phyloP scores from a whole-genome alignment of 2,888 invertebrate species.

The Merodon equestris region DNA sequence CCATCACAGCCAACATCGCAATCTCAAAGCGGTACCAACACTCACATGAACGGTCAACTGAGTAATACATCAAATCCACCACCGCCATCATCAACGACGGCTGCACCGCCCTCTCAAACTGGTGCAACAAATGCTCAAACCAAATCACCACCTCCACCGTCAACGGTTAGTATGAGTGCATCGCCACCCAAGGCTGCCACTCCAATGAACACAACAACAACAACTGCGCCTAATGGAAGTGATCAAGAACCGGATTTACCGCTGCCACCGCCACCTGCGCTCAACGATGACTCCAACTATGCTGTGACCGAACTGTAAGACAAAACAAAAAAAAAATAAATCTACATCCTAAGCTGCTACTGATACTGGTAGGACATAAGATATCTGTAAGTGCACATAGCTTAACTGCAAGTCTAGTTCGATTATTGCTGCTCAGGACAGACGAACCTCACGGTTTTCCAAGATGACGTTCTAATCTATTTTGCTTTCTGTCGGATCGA shows the following conservation, averaged over 20 bases:
- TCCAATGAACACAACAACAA: slow-evolving; percentile 62
- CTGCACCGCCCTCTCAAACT: slow-evolving; percentile 66
- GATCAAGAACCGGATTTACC: slow-evolving; percentile 76
- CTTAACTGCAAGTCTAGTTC: slow-evolving; percentile 15
- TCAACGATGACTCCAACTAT: slow-evolving; percentile 79
- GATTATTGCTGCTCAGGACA: slow-evolving; percentile 63
- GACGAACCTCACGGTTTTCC: not conserved
- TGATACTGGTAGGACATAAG: slow-evolving; percentile 37
- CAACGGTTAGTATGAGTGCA: slow-evolving; percentile 62
- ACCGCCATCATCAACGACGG: slow-evolving; percentile 72
- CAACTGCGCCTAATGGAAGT: slow-evolving; percentile 71
- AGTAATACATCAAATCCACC: slow-evolving; percentile 72
- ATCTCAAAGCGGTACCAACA: slow-evolving; percentile 63
- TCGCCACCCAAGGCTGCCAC: slow-evolving; percentile 54
- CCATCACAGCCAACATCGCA: slow-evolving; percentile 74
- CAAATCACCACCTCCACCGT: slow-evolving; percentile 68
- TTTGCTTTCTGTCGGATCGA: not conserved
- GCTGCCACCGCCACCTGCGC: slow-evolving; percentile 77
- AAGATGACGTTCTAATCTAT: slow-evolving; percentile 19
- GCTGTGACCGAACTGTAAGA: slow-evolving; percentile 79
- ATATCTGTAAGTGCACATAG: slow-evolving; percentile 1
- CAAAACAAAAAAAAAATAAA: slow-evolving; percentile 41
- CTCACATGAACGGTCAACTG: slow-evolving; percentile 56
- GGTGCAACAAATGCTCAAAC: slow-evolving; percentile 69
- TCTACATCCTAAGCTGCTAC: slow-evolving; percentile 29